Evolutionary conservation across 2,797 vertebrate genomes (phyloP).

Genomic region (Pempheris klunzingeri): DNA sequence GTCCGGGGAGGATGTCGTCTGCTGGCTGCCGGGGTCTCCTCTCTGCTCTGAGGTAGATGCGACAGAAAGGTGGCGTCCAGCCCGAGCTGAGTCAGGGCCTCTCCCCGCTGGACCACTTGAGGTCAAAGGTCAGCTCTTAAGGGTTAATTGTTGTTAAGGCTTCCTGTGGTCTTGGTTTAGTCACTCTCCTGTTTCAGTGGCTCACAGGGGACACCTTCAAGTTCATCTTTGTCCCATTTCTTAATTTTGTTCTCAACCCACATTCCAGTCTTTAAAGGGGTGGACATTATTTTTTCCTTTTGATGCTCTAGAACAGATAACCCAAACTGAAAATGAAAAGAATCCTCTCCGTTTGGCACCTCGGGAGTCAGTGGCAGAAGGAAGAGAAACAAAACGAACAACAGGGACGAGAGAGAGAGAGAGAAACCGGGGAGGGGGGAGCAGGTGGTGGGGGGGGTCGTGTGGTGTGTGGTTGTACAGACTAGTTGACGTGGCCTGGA

Average conservation of each 20-base stretch:
- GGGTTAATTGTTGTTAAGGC: constrained; percentile 88
- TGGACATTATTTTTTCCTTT: constrained; percentile 23
- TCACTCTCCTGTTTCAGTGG: constrained; percentile 61
- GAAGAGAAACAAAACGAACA: constrained; percentile 50
- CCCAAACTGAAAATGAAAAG: constrained; percentile 53
- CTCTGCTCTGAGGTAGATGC: constrained; percentile 80
- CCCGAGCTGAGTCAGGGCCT: constrained; percentile 70
- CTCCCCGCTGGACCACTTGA: constrained; percentile 27
- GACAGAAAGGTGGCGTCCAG: constrained; percentile 79
- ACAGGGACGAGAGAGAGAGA: constrained; percentile 18
- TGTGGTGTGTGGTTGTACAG: constrained; percentile 46
- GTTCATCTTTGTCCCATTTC: constrained; percentile 41
- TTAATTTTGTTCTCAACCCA: constrained; percentile 57
- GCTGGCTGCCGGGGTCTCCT: constrained; percentile 56
- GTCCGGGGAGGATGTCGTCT: constrained; percentile 10
- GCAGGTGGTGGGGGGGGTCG: neutral
- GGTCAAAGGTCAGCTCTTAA: constrained; percentile 77
- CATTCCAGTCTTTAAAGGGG: constrained; percentile 62
- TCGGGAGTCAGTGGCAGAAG: constrained; percentile 71
- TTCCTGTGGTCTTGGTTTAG: constrained; percentile 85
- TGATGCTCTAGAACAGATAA: constrained; percentile 46
- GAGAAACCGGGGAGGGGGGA: constrained; percentile 21
- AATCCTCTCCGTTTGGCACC: constrained; percentile 92
- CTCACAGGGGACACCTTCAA: constrained; percentile 49
- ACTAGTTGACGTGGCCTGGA: constrained; percentile 88